phyloP scores from a whole-genome alignment of 2,797 vertebrate species.

The Argya squamiceps region DNA sequence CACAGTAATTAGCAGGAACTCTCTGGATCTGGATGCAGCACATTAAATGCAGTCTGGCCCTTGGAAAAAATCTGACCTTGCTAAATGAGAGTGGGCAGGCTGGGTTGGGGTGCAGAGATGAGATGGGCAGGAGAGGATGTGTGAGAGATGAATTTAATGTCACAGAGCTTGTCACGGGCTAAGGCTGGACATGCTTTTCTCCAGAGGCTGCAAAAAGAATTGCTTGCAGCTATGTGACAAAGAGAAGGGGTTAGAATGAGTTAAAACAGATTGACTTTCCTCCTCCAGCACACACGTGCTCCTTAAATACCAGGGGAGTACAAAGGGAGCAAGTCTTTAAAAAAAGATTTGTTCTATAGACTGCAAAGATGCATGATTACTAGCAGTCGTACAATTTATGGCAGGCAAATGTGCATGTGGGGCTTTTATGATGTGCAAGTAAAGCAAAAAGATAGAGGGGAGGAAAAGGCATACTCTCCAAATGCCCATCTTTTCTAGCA shows the following conservation, averaged over 20 bases:
- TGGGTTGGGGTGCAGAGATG: neutral
- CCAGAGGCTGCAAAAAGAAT: conserved; percentile 9
- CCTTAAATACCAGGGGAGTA: conserved; percentile 67
- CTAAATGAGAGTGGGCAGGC: conserved; percentile 29
- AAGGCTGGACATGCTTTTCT: neutral
- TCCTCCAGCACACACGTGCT: conserved; percentile 58
- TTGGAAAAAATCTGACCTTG: conserved; percentile 67
- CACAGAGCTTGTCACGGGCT: conserved; percentile 37
- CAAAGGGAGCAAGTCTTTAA: conserved; percentile 71
- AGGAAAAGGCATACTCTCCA: conserved; percentile 43
- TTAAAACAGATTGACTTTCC: conserved; percentile 65
- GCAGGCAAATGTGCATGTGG: conserved; percentile 67
- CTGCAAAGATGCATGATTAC: conserved; percentile 70
- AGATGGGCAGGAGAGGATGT: conserved; percentile 5
- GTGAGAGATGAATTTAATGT: conserved; percentile 58
- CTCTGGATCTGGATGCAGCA: conserved; percentile 51
- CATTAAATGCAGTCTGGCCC: conserved; percentile 41
- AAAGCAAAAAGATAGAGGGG: conserved; percentile 69
- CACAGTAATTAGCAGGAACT: conserved; percentile 78
- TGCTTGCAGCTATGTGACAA: neutral
- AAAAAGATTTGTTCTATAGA: conserved; percentile 65
- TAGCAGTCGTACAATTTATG: conserved; percentile 70
- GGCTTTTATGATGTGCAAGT: conserved; percentile 75
- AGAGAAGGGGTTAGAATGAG: conserved; percentile 35
- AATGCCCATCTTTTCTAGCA: conserved; percentile 71